Evolutionary conservation across 1,140 invertebrate genomes (phyloP).

Genomic region (Atta texana): DNA sequence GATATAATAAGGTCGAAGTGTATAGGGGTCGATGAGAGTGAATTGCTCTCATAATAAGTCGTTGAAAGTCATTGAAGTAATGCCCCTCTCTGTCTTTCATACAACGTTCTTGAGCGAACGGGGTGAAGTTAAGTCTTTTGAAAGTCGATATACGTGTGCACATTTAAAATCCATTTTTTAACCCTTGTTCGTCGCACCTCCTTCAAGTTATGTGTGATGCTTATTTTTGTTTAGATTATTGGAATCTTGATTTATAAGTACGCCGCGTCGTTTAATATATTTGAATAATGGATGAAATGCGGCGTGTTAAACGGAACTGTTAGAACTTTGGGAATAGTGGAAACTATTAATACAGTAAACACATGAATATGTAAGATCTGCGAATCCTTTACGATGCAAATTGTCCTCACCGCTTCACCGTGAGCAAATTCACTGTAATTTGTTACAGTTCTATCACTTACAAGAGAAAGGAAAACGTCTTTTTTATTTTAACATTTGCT

Average conservation of each 20-base stretch:
- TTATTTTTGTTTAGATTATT: conserved; percentile 17
- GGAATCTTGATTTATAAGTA: not conserved
- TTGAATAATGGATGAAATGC: conserved; percentile 45
- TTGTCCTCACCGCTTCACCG: not conserved
- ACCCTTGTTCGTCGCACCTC: not conserved
- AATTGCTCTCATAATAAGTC: conserved; percentile 80
- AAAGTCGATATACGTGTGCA: conserved; percentile 4
- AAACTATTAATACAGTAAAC: conserved; percentile 61
- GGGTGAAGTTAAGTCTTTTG: conserved; percentile 52
- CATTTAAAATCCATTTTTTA: conserved; percentile 2
- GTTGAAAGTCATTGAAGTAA: conserved; percentile 78
- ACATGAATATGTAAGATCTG: conserved; percentile 58
- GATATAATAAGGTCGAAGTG: conserved; percentile 13
- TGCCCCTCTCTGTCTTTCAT: conserved; percentile 65
- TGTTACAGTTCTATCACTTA: conserved; percentile 23
- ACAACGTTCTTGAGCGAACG: conserved; percentile 62
- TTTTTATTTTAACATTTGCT: not conserved
- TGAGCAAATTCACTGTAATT: not conserved
- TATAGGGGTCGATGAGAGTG: conserved; percentile 71
- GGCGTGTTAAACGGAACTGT: conserved; percentile 42
- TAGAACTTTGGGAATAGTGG: conserved; percentile 54
- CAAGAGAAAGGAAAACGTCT: not conserved
- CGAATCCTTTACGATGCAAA: conserved; percentile 57
- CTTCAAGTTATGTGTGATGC: not conserved
- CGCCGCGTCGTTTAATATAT: conserved; percentile 44